Evolutionary conservation across 2,113 vertebrate species (phyloP).

Genomic region (Nipponia nippon): DNA sequence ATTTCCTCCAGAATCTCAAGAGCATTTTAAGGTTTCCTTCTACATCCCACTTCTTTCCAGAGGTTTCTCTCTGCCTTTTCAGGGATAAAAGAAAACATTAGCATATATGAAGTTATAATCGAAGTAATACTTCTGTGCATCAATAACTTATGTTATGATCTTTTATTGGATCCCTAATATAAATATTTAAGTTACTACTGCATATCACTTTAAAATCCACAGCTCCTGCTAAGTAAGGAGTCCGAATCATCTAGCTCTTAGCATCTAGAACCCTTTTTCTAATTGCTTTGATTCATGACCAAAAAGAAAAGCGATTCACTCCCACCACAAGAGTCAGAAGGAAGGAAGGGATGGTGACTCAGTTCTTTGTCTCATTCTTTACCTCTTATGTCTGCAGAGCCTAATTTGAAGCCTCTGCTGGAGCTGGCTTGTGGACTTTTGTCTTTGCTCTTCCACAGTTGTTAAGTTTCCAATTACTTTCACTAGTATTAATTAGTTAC

Average conservation of each 20-base stretch:
- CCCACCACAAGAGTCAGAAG: background rate
- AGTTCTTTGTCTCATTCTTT: constrained; percentile 20
- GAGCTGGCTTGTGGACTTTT: background rate
- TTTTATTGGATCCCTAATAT: background rate
- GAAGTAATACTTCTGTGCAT: background rate
- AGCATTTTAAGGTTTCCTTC: background rate
- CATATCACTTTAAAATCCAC: background rate
- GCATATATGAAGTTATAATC: background rate
- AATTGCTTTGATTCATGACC: background rate
- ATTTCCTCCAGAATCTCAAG: background rate
- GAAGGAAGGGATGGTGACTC: constrained; percentile 41
- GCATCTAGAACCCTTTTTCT: background rate
- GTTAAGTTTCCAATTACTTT: background rate
- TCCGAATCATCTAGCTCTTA: background rate
- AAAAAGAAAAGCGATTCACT: background rate
- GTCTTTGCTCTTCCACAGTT: background rate
- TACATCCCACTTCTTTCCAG: background rate
- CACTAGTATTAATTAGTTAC: background rate
- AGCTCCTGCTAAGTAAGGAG: background rate
- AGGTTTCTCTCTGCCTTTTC: background rate
- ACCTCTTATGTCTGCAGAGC: background rate
- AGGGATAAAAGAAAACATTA: background rate
- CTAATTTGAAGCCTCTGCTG: background rate
- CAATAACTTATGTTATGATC: background rate
- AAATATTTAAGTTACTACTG: background rate